A percentile compares a stretch with the other conserved stretches of the same genome.
Conservation (phyloP, 2,888 invertebrate species). For the Conus canariensis region DNA sequence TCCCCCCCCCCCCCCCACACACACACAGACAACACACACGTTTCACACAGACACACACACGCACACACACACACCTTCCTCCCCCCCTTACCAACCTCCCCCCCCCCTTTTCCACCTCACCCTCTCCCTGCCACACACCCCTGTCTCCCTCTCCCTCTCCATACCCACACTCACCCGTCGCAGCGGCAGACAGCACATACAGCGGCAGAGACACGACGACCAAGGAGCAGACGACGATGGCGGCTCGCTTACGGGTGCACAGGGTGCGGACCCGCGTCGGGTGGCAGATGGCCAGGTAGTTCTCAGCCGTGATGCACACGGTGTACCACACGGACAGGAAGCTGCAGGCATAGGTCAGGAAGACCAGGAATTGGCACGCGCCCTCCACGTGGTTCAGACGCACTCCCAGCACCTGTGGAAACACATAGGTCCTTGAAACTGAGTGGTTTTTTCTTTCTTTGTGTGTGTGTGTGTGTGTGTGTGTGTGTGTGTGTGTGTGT, state of each 20-base stretch:
- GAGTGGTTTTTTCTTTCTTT: neutral
- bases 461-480: neutral
- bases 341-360: conserved; percentile 55
- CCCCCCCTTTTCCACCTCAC: no score
- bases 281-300: conserved; percentile 58
- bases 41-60: no score
- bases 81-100: no score
- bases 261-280: conserved; percentile 50
- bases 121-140: no score
- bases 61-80: no score
- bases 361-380: conserved; percentile 51
- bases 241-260: conserved; percentile 54
- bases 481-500: neutral
- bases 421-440: no score
- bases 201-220: conserved; percentile 41
- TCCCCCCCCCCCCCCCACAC: no score
- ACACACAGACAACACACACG: no score
- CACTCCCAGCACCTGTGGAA: conserved; percentile 25
- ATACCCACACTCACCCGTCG: conserved; percentile 27
- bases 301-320: conserved; percentile 59
- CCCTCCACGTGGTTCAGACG: conserved; percentile 34
- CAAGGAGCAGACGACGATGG: conserved; percentile 44
- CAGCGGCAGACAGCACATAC: conserved; percentile 45
- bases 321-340: conserved; percentile 61
- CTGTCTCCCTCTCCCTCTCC: no score